Percentiles rank a stretch among this genome's conserved stretches.
These are phyloP conservation scores for Astreopora myriophthalma DNA, from an alignment of 64 coral and sea anemone species.

Conservation along the genomic window DNA sequence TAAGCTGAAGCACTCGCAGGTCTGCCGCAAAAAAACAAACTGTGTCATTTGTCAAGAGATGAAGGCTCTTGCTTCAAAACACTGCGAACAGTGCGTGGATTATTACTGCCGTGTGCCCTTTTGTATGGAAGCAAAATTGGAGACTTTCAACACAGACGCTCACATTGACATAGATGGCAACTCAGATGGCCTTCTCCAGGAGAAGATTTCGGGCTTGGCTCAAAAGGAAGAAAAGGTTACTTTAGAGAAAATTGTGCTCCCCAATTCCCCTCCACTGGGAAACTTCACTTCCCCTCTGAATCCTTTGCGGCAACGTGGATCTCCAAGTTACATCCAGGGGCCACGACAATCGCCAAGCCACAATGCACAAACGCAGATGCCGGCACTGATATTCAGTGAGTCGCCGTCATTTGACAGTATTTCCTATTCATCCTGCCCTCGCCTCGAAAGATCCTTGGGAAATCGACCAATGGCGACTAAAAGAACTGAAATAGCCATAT, in stretches of 20 bases:
- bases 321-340: too few species aligned
- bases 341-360: neutral
- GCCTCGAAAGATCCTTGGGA: too few species aligned
- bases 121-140: neutral
- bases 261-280: too few species aligned
- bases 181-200: neutral
- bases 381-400: neutral
- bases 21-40: neutral
- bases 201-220: neutral
- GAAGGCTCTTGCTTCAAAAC: neutral
- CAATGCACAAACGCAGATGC: neutral
- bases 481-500: neutral
- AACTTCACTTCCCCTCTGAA: too few species aligned
- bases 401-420: too few species aligned
- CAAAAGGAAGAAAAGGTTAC: neutral
- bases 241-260: neutral
- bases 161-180: neutral
- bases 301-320: too few species aligned
- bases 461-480: neutral
- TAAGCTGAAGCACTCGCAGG: neutral
- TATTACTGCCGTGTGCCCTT: neutral
- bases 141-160: neutral
- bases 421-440: too few species aligned
- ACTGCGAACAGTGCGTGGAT: neutral
- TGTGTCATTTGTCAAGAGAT: neutral